Evolutionary conservation across 1,140 invertebrate species (phyloP).

Genomic region (Tribolium madens): DNA sequence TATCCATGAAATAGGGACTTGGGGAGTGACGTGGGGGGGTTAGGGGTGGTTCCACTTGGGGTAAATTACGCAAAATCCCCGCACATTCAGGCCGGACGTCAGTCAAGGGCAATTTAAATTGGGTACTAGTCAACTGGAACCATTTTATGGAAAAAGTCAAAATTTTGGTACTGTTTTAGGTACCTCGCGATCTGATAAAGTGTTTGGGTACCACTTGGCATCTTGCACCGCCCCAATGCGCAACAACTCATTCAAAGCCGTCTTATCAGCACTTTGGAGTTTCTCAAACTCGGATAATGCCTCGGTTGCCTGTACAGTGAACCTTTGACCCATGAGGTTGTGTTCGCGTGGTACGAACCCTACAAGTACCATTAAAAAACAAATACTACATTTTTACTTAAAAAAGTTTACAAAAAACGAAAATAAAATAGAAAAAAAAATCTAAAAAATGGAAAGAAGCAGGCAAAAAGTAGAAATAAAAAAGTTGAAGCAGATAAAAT

Average conservation of each 20-base stretch:
- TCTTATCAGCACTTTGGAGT: constrained; percentile 70
- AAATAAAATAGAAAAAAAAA: too few relatives aligned
- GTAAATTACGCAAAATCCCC: constrained; percentile 70
- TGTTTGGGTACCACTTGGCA: constrained; percentile 70
- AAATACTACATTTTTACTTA: too few relatives aligned
- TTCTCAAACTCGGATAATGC: constrained; percentile 77
- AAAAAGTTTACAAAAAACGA: too few relatives aligned
- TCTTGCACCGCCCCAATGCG: constrained; percentile 70
- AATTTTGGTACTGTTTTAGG: constrained; percentile 56
- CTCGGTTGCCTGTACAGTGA: constrained; percentile 74
- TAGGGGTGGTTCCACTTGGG: constrained; percentile 70
- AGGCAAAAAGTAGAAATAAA: too few relatives aligned
- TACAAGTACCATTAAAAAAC: constrained; percentile 61
- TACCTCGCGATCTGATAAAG: constrained; percentile 73
- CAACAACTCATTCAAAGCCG: constrained; percentile 68
- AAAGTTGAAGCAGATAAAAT: too few relatives aligned
- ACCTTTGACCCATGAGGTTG: constrained; percentile 74
- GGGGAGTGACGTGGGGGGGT: constrained; percentile 70
- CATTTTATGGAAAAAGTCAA: too few relatives aligned
- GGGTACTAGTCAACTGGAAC: constrained; percentile 71
- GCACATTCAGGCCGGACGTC: constrained; percentile 74
- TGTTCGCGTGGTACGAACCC: constrained; percentile 76
- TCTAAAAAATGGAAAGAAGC: too few relatives aligned
- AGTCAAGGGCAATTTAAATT: constrained; percentile 75
- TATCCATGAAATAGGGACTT: constrained; percentile 78